Evolutionary conservation across 2,888 invertebrate species (phyloP), one percentile per base, ranked within the genome.

Genomic region (Acanthoscelides obtectus): DNA sequence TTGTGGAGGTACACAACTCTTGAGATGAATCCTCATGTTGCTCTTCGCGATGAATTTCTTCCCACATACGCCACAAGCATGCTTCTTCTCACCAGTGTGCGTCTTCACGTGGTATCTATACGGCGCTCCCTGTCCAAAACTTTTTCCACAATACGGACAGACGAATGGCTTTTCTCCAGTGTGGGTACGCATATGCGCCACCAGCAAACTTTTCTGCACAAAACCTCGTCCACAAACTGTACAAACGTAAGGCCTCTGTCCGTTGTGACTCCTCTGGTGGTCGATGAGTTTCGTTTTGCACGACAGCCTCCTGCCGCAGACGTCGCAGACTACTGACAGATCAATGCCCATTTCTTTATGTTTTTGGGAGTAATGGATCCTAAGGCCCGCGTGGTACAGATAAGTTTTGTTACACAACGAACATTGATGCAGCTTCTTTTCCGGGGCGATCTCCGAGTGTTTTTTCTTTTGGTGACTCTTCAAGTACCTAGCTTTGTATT

Each of bases 51-150:
- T 72, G 83, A 89, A 90, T 22, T 88, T 89, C 80, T 89, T 88
- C 1, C 86, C 87, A 67, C 89, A 89, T 5, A 85, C 83, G 2
- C 86, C 84, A 74, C 89, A 89, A 0, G 87, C 83, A 75, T 86
- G 87, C 22, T 87, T 82, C 71, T 84, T 84, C 74, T 88, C 89
- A 8, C 88, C 88, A 0, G 88, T 87, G 73, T 89, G 89, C 72
- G 87, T 87, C 67, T 88, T 80, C 63, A 83, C 84, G 76, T 89
- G 89, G 1, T 86, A 83, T 1, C 86, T 86, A 64, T 88, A 75
- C 0, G 87, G 86, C 73, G 86, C 86, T 72, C 86, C 86, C 74
- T 89, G 86, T 65, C 87, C 72, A 65, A 79, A 78, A 21, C 73
- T 70, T 69, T 76, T 79, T 0, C 72, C 75, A 70, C 80, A 80